phyloP scores from a whole-genome alignment of 2,797 vertebrate species.

The Aphelocoma californica region DNA sequence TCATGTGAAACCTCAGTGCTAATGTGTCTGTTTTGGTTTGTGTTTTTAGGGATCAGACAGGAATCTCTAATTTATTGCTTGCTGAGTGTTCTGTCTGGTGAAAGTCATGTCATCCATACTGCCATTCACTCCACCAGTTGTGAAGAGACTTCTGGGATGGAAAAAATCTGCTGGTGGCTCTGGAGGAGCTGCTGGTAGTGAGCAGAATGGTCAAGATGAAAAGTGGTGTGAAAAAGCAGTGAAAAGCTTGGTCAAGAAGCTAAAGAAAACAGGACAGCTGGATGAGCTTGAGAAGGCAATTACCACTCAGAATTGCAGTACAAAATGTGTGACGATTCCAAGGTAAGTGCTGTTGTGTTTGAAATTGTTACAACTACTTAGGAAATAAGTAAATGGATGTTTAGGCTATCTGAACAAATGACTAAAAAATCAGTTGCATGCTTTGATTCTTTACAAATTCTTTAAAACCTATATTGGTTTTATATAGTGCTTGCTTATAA shows the following conservation, averaged over 20 bases:
- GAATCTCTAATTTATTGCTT: not conserved
- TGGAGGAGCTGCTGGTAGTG: slow-evolving; percentile 88
- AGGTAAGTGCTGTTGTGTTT: slow-evolving; percentile 78
- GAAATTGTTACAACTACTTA: not conserved
- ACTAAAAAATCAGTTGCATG: not conserved
- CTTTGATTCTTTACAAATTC: not conserved
- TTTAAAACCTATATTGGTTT: not conserved
- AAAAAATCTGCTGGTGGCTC: slow-evolving; percentile 89
- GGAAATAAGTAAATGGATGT: not conserved
- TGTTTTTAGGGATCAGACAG: slow-evolving; percentile 45
- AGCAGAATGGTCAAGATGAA: slow-evolving; percentile 94
- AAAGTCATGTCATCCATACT: slow-evolving; percentile 92
- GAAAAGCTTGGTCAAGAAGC: slow-evolving; percentile 96
- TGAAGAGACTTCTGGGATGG: slow-evolving; percentile 94
- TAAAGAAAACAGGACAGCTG: slow-evolving; percentile 96
- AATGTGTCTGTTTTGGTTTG: slow-evolving; percentile 44
- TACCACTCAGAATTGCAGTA: slow-evolving; percentile 95
- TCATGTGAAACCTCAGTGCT: not conserved
- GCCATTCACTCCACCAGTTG: slow-evolving; percentile 94
- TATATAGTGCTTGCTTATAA: not conserved
- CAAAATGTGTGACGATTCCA: slow-evolving; percentile 97
- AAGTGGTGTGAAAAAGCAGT: slow-evolving; percentile 98
- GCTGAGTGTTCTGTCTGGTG: slow-evolving; percentile 42
- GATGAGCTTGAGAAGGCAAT: slow-evolving; percentile 98
- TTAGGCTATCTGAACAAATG: not conserved